Percentiles rank a stretch among this genome's conserved stretches.
Evolutionary conservation across 37 sponge, comb jelly and placozoan species (phyloP).

Genomic region (Mnemiopsis leidyi): DNA sequence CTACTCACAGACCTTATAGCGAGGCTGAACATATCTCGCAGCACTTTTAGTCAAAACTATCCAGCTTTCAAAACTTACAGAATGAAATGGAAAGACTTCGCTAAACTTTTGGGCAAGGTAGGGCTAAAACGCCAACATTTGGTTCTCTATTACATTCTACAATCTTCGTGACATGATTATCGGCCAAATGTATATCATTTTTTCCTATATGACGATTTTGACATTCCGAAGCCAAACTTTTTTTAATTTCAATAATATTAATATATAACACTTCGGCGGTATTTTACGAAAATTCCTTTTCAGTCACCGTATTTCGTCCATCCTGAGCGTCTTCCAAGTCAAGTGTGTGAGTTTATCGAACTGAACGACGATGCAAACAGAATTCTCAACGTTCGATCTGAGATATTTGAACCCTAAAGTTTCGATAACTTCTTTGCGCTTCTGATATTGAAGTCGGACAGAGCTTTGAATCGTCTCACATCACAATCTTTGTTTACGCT

Average conservation of each 20-base stretch:
- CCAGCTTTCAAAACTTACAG: slow-evolving; percentile 56
- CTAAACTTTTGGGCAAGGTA: slow-evolving; percentile 48
- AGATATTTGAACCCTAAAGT: slow-evolving; percentile 2
- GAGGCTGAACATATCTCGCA: slow-evolving; percentile 21
- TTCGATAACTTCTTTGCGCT: background rate
- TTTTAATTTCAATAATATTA: too few species aligned
- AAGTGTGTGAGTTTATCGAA: slow-evolving; percentile 55
- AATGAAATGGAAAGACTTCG: slow-evolving; percentile 61
- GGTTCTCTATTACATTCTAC: too few species aligned
- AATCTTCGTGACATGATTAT: too few species aligned
- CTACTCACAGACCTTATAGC: slow-evolving; percentile 34
- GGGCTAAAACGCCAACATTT: too few species aligned
- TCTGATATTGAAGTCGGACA: too few species aligned
- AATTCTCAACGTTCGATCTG: slow-evolving; percentile 22
- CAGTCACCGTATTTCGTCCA: slow-evolving; percentile 62
- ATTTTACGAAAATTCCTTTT: too few species aligned
- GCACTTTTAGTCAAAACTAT: slow-evolving; percentile 34
- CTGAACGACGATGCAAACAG: slow-evolving; percentile 40
- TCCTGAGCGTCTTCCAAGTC: slow-evolving; percentile 51
- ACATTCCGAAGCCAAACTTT: too few species aligned
- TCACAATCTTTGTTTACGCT: too few species aligned
- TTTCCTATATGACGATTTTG: too few species aligned
- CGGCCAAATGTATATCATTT: too few species aligned
- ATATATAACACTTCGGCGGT: too few species aligned
- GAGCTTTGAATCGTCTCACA: too few species aligned